Evolutionary conservation across 2,888 invertebrate species (phyloP), one percentile per base, ranked within the genome.

Genomic region (Phania funesta): DNA sequence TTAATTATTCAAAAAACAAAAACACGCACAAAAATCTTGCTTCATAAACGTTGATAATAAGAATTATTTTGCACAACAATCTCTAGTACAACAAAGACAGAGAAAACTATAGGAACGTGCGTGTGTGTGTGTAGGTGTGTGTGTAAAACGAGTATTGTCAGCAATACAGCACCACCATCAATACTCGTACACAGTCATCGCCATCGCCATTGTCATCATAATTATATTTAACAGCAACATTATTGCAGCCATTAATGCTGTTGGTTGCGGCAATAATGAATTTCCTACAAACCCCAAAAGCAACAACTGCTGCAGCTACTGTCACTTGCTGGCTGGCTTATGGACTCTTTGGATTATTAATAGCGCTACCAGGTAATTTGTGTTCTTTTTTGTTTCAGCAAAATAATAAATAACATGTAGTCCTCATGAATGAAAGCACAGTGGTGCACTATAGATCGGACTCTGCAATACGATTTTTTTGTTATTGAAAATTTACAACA

Each of bases 221-320:
- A 62, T 35, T 74, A 24, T 65, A 54, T 46, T 29, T 35, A 24
- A 11, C 44, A 73, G 54, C 74, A 52, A 54, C 60, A 77, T 52
- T 24, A 60, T 62, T 62, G 44, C 20, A 54, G 54, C 20, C 64
- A 35, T 64, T 58, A 68, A 82, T 65, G 70, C 74, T 70, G 26
- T 50, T 24, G 82, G 74, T 78, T 82, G 78, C 70, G 82, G 82
- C 82, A 78, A 82, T 75, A 82, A 82, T 82, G 82, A 82, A 75
- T 78, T 70, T 82, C 82, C 74, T 75, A 78, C 78, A 75, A 70
- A 60, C 11, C 22, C 68, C 64, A 64, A 70, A 65, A 82, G 82
- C 74, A 78, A 78, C 78, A 65, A 70, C 65, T 75, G 60, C 79
- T 73, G 73, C 78, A 68, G 73, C 77, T 73, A 73, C 74, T 78